Conservation (phyloP, 23 tunicate species). For the Styela plicata region DNA sequence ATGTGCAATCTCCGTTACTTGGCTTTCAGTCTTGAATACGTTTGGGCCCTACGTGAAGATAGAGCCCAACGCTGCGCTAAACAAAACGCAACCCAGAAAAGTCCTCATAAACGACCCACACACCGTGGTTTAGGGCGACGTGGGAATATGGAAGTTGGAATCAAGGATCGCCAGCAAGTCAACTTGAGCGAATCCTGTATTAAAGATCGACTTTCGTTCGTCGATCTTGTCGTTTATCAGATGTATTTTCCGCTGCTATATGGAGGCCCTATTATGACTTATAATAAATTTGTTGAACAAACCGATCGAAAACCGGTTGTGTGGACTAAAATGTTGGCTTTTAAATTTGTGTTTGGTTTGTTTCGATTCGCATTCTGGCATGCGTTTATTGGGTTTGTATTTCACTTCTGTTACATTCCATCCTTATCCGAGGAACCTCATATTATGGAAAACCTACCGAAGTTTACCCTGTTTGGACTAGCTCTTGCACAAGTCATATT, state of each 20-base stretch:
- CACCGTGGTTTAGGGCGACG: neutral
- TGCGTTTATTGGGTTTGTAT: slow-evolving; percentile 24
- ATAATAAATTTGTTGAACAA: slow-evolving; percentile 20
- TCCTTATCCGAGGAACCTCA: slow-evolving; percentile 40
- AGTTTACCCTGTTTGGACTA: slow-evolving; percentile 52
- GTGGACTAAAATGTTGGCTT: neutral
- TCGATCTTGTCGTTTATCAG: slow-evolving; percentile 37
- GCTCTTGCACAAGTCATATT: slow-evolving; percentile 33
- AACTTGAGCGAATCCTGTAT: too few species aligned
- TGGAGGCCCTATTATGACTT: slow-evolving; percentile 64
- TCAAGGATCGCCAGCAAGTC: too few species aligned
- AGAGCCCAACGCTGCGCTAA: neutral
- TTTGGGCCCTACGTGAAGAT: neutral
- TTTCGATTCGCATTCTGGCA: slow-evolving; percentile 48
- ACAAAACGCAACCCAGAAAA: neutral
- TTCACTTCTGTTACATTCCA: slow-evolving; percentile 41
- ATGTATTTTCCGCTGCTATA: slow-evolving; percentile 51
- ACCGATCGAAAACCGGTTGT: neutral
- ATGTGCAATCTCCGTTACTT: slow-evolving; percentile 56
- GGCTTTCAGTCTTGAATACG: slow-evolving; percentile 43
- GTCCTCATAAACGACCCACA: neutral
- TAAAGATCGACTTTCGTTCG: neutral
- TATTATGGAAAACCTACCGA: neutral
- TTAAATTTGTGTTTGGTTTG: slow-evolving; percentile 24
- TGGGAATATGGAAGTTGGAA: neutral